Percentiles rank a stretch among this genome's conserved stretches.
phyloP scores from a whole-genome alignment of 2,797 vertebrate species.

The Morus bassanus region DNA sequence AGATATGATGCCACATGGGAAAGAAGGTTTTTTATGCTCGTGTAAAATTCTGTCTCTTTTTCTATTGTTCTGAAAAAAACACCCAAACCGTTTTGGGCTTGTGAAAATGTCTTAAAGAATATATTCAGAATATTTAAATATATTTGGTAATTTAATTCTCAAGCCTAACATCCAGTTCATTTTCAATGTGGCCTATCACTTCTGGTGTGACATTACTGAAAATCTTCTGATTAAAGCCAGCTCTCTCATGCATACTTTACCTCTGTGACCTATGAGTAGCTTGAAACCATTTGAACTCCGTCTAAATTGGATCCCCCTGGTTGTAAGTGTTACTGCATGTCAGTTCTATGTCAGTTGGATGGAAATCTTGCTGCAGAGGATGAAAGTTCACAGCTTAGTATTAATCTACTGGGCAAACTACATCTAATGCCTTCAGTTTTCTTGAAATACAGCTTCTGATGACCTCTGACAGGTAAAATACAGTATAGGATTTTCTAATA shows the following conservation, averaged over 20 bases:
- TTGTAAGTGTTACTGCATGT: conserved; percentile 55
- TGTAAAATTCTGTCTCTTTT: neutral
- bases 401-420: conserved; percentile 66
- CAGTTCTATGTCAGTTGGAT: conserved; percentile 65
- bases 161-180: neutral
- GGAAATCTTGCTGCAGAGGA: conserved; percentile 52
- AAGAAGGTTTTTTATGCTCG: neutral
- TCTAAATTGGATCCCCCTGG: conserved; percentile 61
- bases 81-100: neutral
- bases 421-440: conserved; percentile 57
- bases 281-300: conserved; percentile 60
- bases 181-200: conserved; percentile 32
- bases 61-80: neutral
- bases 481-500: conserved; percentile 45
- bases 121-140: conserved; percentile 1
- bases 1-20: neutral
- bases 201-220: conserved; percentile 45
- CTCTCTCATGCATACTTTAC: conserved; percentile 58
- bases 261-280: conserved; percentile 60
- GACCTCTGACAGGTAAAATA: conserved; percentile 62
- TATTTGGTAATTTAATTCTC: conserved; percentile 31
- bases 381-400: conserved; percentile 58
- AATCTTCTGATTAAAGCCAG: conserved; percentile 58
- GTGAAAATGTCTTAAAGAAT: neutral
- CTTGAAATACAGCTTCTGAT: conserved; percentile 64